Base-by-base conservation (phyloP, 2,888 invertebrate genomes). In the Resseliella maxima region DNA sequence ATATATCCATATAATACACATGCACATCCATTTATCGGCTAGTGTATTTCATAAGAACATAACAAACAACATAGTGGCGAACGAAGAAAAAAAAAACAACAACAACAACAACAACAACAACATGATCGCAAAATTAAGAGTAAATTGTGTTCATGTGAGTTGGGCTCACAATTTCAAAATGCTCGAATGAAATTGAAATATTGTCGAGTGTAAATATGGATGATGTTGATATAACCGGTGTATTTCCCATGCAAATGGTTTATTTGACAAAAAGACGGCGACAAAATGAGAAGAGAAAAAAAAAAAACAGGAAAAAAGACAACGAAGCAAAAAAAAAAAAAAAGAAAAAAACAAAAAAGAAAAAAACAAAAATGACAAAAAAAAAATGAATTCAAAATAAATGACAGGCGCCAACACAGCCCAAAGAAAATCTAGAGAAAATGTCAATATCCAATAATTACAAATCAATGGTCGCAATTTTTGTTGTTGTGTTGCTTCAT, bases 191-290 rank as follows among this genome's bases (percentile, higher is more conserved):
- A n/a, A 72, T 72, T 72, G 72, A 27, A 27, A 72, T 21, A 31
- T 31, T 15, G 5, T 18, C 59, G 27, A 59, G n/a, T 72, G 72
- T 72, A 72, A 72, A 72, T 72, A 72, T 72, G 72, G 31, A 72
- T 72, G 72, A 15, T 72, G 72, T n/a, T n/a, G n/a, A n/a, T n/a
- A 72, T 72, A 72, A 72, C 72, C 72, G 72, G 72, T 72, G 72
- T 72, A 31, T 72, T 59, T 59, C n/a, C n/a, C 5, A 59, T 59
- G 59, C 59, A 59, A 59, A 59, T 72, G 72, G 5, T 72, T 12
- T 15, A 72, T 72, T 72, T 72, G 72, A 41, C 2, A 50, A 50
- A 50, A 50, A 12, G 50, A 50, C n/a, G n/a, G n/a, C n/a, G n/a
- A n/a, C n/a, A n/a, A n/a, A n/a, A n/a, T n/a, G n/a, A n/a, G 46